Conservation (phyloP, 2,888 invertebrate species). For the Isotomurus palustris region DNA sequence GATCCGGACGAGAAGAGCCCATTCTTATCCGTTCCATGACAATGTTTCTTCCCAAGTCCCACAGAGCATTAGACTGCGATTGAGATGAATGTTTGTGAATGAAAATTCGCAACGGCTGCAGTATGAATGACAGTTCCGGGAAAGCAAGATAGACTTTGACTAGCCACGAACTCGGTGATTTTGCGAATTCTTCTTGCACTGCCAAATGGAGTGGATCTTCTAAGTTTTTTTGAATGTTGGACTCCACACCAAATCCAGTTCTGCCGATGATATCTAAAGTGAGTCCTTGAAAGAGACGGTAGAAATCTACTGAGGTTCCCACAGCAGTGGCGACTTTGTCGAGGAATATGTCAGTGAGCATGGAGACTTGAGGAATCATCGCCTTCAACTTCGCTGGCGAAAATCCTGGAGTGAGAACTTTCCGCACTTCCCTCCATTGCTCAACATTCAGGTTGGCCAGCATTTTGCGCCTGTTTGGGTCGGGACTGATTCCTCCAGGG, state of each 20-base stretch:
- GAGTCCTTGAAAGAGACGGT: slow-evolving; percentile 22
- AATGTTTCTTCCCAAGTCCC: slow-evolving; percentile 17
- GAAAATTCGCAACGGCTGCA: slow-evolving; percentile 18
- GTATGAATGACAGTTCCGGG: slow-evolving; percentile 20
- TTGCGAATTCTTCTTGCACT: slow-evolving; percentile 35
- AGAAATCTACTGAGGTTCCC: slow-evolving; percentile 17
- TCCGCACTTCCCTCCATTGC: slow-evolving; percentile 24
- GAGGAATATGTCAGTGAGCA: slow-evolving; percentile 13
- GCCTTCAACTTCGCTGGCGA: slow-evolving; percentile 7
- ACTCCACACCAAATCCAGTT: slow-evolving; percentile 31
- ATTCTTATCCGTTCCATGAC: background rate
- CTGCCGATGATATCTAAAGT: slow-evolving; percentile 33
- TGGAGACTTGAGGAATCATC: slow-evolving; percentile 9
- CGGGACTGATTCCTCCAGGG: slow-evolving; percentile 40
- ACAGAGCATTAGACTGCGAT: slow-evolving; percentile 20
- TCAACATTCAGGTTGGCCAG: slow-evolving; percentile 30
- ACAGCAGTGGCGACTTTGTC: background rate
- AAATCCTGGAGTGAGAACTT: slow-evolving; percentile 23
- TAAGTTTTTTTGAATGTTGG: slow-evolving; percentile 26
- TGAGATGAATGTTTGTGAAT: background rate
- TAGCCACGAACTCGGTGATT: slow-evolving; percentile 11
- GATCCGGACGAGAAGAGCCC: slow-evolving; percentile 5
- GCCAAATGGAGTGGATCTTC: slow-evolving; percentile 25
- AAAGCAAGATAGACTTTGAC: slow-evolving; percentile 25
- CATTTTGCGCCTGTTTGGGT: slow-evolving; percentile 30